Conservation (phyloP, 2,888 invertebrate genomes). For the Apamea anceps region DNA sequence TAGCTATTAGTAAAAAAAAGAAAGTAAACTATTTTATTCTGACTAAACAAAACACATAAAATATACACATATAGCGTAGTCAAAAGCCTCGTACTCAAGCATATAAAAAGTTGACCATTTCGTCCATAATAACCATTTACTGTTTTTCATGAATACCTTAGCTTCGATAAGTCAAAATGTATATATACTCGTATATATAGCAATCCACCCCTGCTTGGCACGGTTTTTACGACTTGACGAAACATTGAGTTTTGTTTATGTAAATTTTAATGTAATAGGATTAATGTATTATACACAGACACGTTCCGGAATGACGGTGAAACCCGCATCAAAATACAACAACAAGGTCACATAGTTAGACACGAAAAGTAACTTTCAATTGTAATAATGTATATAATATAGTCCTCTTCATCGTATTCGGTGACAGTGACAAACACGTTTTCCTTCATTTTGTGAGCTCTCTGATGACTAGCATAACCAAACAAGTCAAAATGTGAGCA, state of each 20-base stretch:
- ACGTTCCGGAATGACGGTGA: neutral
- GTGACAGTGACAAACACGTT: neutral
- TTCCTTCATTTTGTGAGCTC: neutral
- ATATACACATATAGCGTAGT: too few relatives aligned
- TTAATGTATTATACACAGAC: neutral
- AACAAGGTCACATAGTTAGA: neutral
- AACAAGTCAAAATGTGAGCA: neutral
- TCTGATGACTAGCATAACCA: neutral
- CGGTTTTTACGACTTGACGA: neutral
- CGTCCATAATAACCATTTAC: neutral
- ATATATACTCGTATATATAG: neutral
- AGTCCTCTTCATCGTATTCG: neutral
- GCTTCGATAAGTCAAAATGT: neutral
- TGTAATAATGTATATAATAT: neutral
- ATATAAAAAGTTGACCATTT: too few relatives aligned
- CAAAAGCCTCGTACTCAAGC: too few relatives aligned
- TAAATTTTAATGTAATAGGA: too few relatives aligned
- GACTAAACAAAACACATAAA: too few relatives aligned
- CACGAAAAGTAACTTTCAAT: neutral
- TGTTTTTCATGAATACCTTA: slow-evolving; percentile 3
- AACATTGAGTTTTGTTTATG: neutral
- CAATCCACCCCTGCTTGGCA: neutral
- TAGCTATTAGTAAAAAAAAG: neutral
- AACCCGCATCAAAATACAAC: neutral
- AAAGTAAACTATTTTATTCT: too few relatives aligned